Conservation (phyloP, 2,797 vertebrate genomes). For the Manis javanica region DNA sequence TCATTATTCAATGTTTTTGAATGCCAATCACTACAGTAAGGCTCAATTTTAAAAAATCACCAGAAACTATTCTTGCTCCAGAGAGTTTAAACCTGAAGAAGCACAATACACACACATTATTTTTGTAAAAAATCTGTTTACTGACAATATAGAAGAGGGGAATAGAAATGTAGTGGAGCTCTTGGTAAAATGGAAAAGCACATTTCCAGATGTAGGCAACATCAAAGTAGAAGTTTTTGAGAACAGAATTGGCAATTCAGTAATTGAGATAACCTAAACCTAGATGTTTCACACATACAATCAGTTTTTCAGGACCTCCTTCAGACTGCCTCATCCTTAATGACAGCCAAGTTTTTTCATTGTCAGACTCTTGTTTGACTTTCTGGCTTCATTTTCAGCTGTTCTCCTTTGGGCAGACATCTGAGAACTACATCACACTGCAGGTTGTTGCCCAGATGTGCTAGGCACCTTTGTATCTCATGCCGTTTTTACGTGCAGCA, state of each 20-base stretch:
- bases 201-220: neutral
- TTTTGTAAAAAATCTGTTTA: neutral
- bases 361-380: neutral
- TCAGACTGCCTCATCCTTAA: neutral
- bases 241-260: neutral
- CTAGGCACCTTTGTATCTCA: neutral
- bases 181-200: neutral
- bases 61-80: neutral
- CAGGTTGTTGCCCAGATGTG: neutral
- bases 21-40: neutral
- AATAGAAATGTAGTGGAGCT: neutral
- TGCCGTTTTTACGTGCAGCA: neutral
- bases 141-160: neutral
- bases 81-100: slow-evolving; percentile 9
- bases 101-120: neutral
- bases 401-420: neutral
- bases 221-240: neutral
- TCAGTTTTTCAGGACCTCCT: neutral
- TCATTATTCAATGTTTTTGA: neutral
- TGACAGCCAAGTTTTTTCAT: neutral
- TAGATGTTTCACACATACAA: neutral
- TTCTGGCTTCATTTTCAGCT: neutral
- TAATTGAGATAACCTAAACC: neutral
- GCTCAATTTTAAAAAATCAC: neutral
- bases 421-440: neutral